Evolutionary conservation across 53 echinoderm and acorn worm genomes (phyloP).

Genomic region (Apostichopus leukothele): DNA sequence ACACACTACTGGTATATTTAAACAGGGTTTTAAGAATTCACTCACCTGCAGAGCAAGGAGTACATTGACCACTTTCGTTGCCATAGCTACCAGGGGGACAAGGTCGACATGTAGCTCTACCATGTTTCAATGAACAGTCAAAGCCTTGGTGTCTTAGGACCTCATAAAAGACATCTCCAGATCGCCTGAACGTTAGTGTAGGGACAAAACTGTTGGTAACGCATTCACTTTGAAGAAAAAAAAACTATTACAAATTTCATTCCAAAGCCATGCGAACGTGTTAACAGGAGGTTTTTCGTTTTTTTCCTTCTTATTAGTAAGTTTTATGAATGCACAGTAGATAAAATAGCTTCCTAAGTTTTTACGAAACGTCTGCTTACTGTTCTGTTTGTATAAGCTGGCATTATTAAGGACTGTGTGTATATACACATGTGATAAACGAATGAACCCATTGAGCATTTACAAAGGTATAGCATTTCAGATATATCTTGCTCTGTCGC

Average conservation of each 20-base stretch:
- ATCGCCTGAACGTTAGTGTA: neutral
- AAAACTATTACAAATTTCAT: too few species aligned
- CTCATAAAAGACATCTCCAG: neutral
- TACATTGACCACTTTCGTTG: neutral
- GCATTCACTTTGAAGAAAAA: neutral
- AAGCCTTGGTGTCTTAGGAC: slow-evolving; percentile 11
- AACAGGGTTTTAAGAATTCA: neutral
- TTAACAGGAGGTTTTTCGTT: too few species aligned
- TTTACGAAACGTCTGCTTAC: neutral
- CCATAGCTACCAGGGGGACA: neutral
- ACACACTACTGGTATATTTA: too few species aligned
- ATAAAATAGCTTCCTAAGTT: too few species aligned
- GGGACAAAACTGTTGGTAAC: neutral
- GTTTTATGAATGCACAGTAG: too few species aligned
- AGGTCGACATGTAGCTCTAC: neutral
- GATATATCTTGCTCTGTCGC: too few species aligned
- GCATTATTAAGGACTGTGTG: neutral
- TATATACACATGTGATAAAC: too few species aligned
- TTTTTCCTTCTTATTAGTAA: too few species aligned
- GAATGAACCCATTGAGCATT: too few species aligned
- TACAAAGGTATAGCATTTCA: too few species aligned
- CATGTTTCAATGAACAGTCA: neutral
- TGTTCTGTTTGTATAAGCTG: neutral
- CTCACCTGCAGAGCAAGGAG: neutral
- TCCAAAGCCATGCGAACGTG: too few species aligned